phyloP scores from a whole-genome alignment of 2,888 invertebrate genomes.

The Mamestra brassicae region DNA sequence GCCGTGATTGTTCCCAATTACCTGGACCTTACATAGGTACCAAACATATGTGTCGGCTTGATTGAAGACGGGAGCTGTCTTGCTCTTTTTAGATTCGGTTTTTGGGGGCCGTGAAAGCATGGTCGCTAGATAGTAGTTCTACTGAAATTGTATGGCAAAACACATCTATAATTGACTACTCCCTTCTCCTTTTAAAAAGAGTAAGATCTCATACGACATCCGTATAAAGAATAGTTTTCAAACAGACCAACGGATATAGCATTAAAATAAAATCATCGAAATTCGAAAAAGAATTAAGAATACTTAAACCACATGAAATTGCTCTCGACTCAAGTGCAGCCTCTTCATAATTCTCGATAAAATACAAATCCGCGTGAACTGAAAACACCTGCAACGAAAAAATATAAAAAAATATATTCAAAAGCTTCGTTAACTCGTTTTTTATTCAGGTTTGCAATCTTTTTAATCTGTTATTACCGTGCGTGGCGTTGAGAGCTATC shows the following conservation, averaged over 20 bases:
- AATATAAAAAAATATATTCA: background rate
- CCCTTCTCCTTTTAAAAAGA: background rate
- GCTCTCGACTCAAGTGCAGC: background rate
- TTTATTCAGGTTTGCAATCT: conserved; percentile 50
- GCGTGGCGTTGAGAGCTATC: conserved; percentile 33
- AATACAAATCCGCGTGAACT: conserved; percentile 39
- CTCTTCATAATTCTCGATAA: conserved; percentile 20
- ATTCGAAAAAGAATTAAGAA: background rate
- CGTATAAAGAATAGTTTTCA: background rate
- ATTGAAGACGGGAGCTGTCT: conserved; percentile 41
- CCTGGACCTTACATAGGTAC: conserved; percentile 36
- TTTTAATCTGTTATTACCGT: conserved; percentile 57
- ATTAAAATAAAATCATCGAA: background rate
- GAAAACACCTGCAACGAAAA: conserved; percentile 34
- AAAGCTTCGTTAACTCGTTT: conserved; percentile 46
- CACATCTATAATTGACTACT: background rate
- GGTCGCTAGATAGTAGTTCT: background rate
- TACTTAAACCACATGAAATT: conserved; percentile 4
- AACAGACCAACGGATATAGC: background rate
- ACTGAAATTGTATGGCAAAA: too few relatives aligned
- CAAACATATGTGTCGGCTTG: conserved; percentile 19
- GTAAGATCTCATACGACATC: background rate
- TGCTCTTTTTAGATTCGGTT: conserved; percentile 37
- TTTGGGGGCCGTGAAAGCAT: background rate
- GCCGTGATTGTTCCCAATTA: conserved; percentile 77